Base-by-base conservation (phyloP, 2,888 invertebrate species). In the Synanthedon vespiformis region DNA sequence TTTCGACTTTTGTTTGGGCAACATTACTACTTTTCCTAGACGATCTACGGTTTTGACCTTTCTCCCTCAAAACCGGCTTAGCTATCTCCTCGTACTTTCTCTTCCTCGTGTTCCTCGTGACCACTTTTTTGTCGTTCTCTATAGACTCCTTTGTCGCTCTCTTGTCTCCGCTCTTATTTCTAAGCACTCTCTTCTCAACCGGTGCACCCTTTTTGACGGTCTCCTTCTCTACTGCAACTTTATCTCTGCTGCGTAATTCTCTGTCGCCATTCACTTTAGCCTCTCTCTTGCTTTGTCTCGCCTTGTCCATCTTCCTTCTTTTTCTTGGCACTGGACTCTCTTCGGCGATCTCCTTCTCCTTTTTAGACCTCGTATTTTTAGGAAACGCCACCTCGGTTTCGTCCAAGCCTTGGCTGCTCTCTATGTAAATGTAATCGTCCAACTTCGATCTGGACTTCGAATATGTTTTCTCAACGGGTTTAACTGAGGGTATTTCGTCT, bases 401-500 rank as follows among this genome's bases (percentile, higher is more conserved):
- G 34, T 86, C 86, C 1, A 83, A 51, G 0, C 79, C 77, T 61
- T 80, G 72, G 54, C 77, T 76, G 62, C 79, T 82, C 54, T 85
- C 86, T 1, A 86, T 77, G 50, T 83, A 87, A 13, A 85, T 80
- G 34, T 81, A 86, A 49, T 84, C 82, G 58, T 87, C 87, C 40
- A 85, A 56, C 57, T 84, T 85, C 0, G 86, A 75, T 12, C 81
- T 67, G 16, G 78, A 74, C 58, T 85, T 85, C 1, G 69, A 70
- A 62, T 87, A 86, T 0, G 87, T 87, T 53, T 82, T 81, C 52
- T 84, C 80, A 0, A 86, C 87, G 0, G 80, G 86, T 62, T 81
- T 82, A 18, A 86, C 77, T 0, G 80, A 59, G 0, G 80, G 82
- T 1, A 83, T 64, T 2, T 83, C 82, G 3, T 84, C 82, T 4